Conservation (phyloP, 2,113 vertebrate genomes). For the Oncorhynchus tshawytscha region DNA sequence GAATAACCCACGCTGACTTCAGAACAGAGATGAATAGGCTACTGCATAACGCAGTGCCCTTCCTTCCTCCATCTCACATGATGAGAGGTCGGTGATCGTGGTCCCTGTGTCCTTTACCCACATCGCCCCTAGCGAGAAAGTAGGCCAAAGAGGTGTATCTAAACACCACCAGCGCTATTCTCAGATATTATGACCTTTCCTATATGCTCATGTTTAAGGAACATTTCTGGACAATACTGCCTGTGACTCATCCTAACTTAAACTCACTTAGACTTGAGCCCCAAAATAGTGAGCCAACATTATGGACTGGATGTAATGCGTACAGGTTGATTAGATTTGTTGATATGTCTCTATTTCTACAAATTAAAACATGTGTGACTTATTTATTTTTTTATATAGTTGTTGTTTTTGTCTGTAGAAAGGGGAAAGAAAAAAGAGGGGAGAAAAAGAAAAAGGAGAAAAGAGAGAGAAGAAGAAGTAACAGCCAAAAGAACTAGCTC, state of each 20-base stretch:
- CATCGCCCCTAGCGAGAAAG: slow-evolving; percentile 33
- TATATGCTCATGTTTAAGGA: slow-evolving; percentile 46
- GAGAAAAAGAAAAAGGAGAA: neutral
- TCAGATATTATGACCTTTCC: slow-evolving; percentile 61
- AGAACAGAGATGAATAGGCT: neutral
- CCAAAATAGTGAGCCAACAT: slow-evolving; percentile 14
- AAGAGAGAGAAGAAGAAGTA: neutral
- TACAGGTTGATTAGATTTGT: neutral
- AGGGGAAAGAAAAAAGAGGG: neutral
- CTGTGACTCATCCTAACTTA: slow-evolving; percentile 25
- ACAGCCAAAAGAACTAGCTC: neutral
- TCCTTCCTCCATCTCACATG: neutral
- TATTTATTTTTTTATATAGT: too few relatives aligned
- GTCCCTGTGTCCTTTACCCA: slow-evolving; percentile 39
- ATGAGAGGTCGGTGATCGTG: slow-evolving; percentile 33
- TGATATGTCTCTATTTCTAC: too few relatives aligned
- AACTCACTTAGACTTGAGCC: slow-evolving; percentile 12
- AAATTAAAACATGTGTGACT: too few relatives aligned
- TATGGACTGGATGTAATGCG: neutral
- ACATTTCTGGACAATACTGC: slow-evolving; percentile 63
- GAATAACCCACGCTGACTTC: too few relatives aligned
- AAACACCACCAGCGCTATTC: slow-evolving; percentile 66
- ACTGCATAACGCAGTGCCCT: neutral
- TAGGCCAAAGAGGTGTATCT: slow-evolving; percentile 49
- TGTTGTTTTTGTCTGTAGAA: too few relatives aligned